Conservation (phyloP, 2,888 invertebrate genomes). For the Noctua pronuba region DNA sequence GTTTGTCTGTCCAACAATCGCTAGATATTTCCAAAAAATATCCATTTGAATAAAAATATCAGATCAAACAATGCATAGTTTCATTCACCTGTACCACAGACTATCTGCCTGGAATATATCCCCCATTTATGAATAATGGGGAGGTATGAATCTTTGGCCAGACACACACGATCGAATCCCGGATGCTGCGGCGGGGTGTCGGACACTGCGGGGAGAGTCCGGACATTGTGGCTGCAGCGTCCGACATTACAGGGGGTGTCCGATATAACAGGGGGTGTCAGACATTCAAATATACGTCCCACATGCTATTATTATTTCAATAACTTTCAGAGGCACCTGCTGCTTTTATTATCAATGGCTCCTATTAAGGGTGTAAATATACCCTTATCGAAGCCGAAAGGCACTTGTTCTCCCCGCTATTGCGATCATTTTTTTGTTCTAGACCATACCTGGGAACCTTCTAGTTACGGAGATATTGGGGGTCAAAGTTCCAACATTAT, state of each 20-base stretch:
- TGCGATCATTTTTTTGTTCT: too few species aligned
- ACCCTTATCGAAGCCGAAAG: too few species aligned
- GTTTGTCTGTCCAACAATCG: background rate
- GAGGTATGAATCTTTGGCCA: slow-evolving; percentile 49
- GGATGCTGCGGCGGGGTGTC: slow-evolving; percentile 35
- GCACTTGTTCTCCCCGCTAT: too few species aligned
- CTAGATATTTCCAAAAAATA: background rate
- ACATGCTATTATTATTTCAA: slow-evolving; percentile 36
- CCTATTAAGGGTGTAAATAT: too few species aligned
- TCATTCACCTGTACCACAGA: slow-evolving; percentile 33
- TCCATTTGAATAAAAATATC: background rate
- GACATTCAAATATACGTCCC: slow-evolving; percentile 32
- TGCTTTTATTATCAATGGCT: slow-evolving; percentile 15
- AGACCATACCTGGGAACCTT: too few species aligned
- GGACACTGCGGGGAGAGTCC: slow-evolving; percentile 34
- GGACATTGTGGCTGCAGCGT: slow-evolving; percentile 22
- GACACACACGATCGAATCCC: slow-evolving; percentile 39
- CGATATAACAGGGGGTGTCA: slow-evolving; percentile 9
- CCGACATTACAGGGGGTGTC: slow-evolving; percentile 2
- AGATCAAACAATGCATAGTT: slow-evolving; percentile 6
- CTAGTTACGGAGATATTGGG: too few species aligned
- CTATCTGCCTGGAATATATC: slow-evolving; percentile 37
- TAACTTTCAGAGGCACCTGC: slow-evolving; percentile 46
- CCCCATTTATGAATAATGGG: slow-evolving; percentile 46
- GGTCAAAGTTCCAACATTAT: too few species aligned